Evolutionary conservation across 2,113 vertebrate genomes (phyloP), one percentile per base, ranked within the genome.

Genomic region (Calidris pygmaea): DNA sequence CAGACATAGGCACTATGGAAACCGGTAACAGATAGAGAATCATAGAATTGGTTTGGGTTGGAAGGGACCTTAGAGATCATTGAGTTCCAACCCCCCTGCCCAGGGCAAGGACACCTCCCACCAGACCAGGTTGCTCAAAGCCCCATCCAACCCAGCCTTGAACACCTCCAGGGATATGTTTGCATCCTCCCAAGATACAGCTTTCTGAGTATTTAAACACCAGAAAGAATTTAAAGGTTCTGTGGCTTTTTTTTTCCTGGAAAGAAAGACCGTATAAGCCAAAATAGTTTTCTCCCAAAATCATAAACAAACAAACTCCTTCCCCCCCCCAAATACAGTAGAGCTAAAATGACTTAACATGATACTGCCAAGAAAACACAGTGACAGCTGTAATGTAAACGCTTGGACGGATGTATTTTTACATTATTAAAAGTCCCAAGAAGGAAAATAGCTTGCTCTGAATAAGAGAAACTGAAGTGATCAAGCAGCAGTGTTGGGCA

Each of bases 241-340:
- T 55, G n/a, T 30, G 20, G 13, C 2, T 27, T 58, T 74, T 74
- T 74, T 62, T 85, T 63, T 85, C 52, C 73, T 93, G 39, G 50
- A 86, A 90, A 78, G 52, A 91, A 95, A 80, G 27, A 84, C 74
- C 22, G 19, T 26, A 65, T 62, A 85, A 84, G 53, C 45, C 53
- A 95, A 95, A 87, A 91, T 70, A 93, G 48, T 80, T 85, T 87
- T 93, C 66, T 83, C 39, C 32, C 79, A 66, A 87, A 85, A 97
- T 82, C 22, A 68, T 56, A 91, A 94, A 95, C 93, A 93, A 95
- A 81, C 59, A 87, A 74, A 43, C 23, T 81, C 59, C 18, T 78
- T 14, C 32, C 26, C 43, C 26, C 43, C 21, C 58, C 18, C 73
- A 82, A 77, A 81, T 43, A 85, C 43, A 50, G 56, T 45, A 21